phyloP scores from a whole-genome alignment of 2,797 vertebrate genomes.

The Pteropus rufus region DNA sequence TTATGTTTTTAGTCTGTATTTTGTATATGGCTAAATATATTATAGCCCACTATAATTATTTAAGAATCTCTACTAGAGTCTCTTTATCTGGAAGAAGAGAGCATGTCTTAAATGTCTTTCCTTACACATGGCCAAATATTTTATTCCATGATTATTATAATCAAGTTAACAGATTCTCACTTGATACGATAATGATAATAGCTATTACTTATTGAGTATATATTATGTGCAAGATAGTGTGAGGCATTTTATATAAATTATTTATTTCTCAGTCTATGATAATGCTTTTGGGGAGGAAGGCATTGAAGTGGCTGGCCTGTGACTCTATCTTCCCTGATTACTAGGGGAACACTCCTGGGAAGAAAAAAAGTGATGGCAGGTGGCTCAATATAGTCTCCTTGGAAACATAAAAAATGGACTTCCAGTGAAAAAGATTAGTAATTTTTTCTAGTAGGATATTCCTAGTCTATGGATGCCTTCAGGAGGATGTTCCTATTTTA shows the following conservation, averaged over 20 bases:
- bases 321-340: not conserved
- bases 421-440: not conserved
- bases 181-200: not conserved
- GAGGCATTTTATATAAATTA: not conserved
- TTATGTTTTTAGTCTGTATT: not conserved
- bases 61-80: not conserved
- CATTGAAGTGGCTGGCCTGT: not conserved
- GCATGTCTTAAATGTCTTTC: not conserved
- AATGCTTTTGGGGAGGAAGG: not conserved
- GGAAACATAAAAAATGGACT: not conserved
- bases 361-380: not conserved
- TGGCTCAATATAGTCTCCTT: not conserved
- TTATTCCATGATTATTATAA: not conserved
- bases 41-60: not conserved
- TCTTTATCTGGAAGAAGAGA: not conserved
- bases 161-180: not conserved
- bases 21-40: not conserved
- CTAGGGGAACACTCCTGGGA: not conserved
- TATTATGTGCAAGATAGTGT: not conserved
- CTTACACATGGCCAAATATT: not conserved
- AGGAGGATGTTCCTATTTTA: not conserved
- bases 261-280: not conserved
- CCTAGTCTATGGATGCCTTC: not conserved
- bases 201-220: not conserved
- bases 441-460: not conserved